phyloP scores from a whole-genome alignment of 2,888 invertebrate genomes.

The Macrosoma leucophasiata region DNA sequence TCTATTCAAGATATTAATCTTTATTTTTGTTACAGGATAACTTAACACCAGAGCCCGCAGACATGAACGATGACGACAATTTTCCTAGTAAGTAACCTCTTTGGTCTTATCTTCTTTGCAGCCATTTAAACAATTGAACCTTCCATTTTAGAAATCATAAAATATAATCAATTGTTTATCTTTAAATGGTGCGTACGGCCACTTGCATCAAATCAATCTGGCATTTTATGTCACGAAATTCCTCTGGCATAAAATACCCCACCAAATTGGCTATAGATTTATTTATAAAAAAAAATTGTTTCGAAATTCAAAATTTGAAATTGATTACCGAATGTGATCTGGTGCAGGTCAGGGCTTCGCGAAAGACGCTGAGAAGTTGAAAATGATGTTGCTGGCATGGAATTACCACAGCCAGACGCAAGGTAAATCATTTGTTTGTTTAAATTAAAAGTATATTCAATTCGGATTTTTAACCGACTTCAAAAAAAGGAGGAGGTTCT shows the following conservation, averaged over 20 bases:
- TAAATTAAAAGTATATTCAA: neutral
- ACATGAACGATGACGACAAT: slow-evolving; percentile 82
- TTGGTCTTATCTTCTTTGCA: neutral
- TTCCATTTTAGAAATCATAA: neutral
- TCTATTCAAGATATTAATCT: slow-evolving; percentile 5
- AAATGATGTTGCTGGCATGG: slow-evolving; percentile 92
- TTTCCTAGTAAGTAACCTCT: slow-evolving; percentile 77
- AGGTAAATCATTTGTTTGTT: slow-evolving; percentile 62
- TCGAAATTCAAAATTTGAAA: slow-evolving; percentile 34
- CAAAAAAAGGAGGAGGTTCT: too few relatives aligned
- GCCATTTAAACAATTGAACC: too few relatives aligned
- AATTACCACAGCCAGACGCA: slow-evolving; percentile 88
- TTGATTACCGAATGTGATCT: slow-evolving; percentile 71
- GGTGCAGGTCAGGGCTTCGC: slow-evolving; percentile 76
- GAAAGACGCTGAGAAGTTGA: slow-evolving; percentile 92
- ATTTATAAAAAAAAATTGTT: slow-evolving; percentile 15
- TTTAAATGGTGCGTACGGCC: slow-evolving; percentile 33
- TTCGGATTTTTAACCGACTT: too few relatives aligned
- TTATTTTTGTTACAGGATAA: slow-evolving; percentile 80
- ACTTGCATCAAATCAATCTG: slow-evolving; percentile 73
- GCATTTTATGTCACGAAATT: slow-evolving; percentile 45
- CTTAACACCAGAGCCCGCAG: slow-evolving; percentile 80
- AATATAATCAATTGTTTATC: slow-evolving; percentile 2
- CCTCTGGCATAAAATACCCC: slow-evolving; percentile 43
- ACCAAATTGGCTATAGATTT: slow-evolving; percentile 43